phyloP scores from a whole-genome alignment of 2,113 vertebrate species.

The Noctilio leporinus region DNA sequence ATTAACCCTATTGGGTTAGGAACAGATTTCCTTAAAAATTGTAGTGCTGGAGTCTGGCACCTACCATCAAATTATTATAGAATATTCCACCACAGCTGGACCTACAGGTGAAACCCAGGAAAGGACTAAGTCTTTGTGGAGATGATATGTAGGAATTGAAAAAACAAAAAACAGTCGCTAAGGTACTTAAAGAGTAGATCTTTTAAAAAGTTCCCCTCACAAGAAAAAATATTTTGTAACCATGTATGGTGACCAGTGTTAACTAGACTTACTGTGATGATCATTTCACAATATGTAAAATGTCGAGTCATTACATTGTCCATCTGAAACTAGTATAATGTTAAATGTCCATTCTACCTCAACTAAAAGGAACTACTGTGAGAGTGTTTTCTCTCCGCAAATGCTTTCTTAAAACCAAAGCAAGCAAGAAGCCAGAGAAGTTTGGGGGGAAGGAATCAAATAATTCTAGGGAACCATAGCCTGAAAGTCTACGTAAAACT shows the following conservation, averaged over 20 bases:
- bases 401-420: constrained; percentile 20
- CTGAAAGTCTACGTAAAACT: neutral
- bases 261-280: neutral
- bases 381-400: neutral
- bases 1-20: constrained; percentile 38
- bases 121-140: neutral
- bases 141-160: neutral
- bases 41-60: neutral
- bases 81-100: neutral
- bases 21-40: neutral
- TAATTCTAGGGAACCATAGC: neutral
- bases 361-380: neutral
- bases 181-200: neutral
- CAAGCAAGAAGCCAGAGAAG: neutral
- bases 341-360: neutral
- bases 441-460: neutral
- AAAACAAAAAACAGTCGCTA: neutral
- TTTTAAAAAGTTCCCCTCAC: neutral
- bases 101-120: neutral
- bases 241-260: neutral
- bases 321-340: neutral
- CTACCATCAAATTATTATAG: neutral
- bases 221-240: neutral
- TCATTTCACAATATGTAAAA: neutral
- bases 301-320: neutral